Conservation (phyloP, 2,797 vertebrate genomes). For the Pantherophis alleghaniensis region DNA sequence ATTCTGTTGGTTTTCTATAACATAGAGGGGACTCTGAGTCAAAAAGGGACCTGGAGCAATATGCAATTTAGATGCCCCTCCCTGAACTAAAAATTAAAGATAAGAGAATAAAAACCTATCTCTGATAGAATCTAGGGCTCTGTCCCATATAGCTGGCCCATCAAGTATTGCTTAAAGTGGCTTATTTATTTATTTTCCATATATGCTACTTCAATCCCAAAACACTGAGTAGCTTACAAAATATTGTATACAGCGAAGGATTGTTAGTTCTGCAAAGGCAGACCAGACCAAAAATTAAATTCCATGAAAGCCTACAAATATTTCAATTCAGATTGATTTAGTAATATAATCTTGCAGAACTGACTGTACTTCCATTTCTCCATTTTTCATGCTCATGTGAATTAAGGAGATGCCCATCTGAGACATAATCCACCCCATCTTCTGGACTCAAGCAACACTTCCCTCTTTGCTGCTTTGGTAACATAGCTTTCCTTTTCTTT, state of each 20-base stretch:
- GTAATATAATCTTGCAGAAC: not conserved
- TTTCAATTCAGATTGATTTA: not conserved
- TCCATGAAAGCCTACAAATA: not conserved
- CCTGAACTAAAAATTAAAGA: not conserved
- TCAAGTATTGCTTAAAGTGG: not conserved
- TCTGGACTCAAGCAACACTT: not conserved
- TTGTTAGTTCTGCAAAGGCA: not conserved
- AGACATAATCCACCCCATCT: not conserved
- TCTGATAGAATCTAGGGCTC: not conserved
- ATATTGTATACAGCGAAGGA: not conserved
- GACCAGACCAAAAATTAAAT: not conserved
- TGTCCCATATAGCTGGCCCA: not conserved
- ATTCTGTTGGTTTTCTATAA: not conserved
- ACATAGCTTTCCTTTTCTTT: not conserved
- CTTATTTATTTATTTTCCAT: not conserved
- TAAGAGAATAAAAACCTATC: not conserved
- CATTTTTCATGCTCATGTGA: not conserved
- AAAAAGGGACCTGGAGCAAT: not conserved
- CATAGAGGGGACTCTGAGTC: not conserved
- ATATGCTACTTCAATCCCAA: not conserved
- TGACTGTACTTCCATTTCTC: not conserved
- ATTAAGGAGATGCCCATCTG: not conserved
- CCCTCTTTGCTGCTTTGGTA: not conserved
- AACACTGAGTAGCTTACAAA: not conserved
- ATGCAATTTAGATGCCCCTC: not conserved